Base-by-base conservation (phyloP, 2,113 vertebrate genomes). In the Rhodinocichla rosea region DNA sequence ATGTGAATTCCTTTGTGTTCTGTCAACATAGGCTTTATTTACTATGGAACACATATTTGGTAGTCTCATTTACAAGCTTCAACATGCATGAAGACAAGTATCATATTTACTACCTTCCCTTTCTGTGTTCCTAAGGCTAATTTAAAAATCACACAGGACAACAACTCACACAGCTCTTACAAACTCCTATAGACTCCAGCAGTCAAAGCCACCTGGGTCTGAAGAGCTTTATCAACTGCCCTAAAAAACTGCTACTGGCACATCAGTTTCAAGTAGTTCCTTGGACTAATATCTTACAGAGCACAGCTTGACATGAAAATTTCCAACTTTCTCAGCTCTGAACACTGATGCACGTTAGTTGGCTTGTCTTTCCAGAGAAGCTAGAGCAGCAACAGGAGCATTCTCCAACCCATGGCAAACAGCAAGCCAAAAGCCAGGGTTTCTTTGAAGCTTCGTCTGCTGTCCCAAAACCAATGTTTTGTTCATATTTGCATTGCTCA, bases 201-300 rank as follows among this genome's bases (percentile, higher is more conserved):
- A 49, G 24, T 60, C 33, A 49, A 40, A 26, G 32, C 2, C 0
- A 0, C 28, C n/a, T 7, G 13, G 60, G 35, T 65, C 45, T 35
- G 23, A 50, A 91, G 6, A 49, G 20, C 50, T 88, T 81, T 13
- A 85, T 17, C 45, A 74, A 10, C 52, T 70, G 14, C 18, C 15
- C 45, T 30, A n/a, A 56, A 79, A 74, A 39, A 32, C 26, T 44
- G 30, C 27, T 39, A 45, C 42, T 33, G 14, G 6, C 26, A 49
- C 19, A 83, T 22, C 30, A 11, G 4, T 55, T 71, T 85, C 35
- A 83, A 39, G 3, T 13, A 32, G 44, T 35, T 56, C 33, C 39
- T 68, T 39, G 12, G 22, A 30, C 30, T 50, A 8, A 6, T 15
- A 24, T 40, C n/a, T 64, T 27, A n/a, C 13, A 49, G 20, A 75